Percentiles rank a stretch among this genome's conserved stretches.
Evolutionary conservation across 2,888 invertebrate species (phyloP).

Genomic region (Mimas tiliae): DNA sequence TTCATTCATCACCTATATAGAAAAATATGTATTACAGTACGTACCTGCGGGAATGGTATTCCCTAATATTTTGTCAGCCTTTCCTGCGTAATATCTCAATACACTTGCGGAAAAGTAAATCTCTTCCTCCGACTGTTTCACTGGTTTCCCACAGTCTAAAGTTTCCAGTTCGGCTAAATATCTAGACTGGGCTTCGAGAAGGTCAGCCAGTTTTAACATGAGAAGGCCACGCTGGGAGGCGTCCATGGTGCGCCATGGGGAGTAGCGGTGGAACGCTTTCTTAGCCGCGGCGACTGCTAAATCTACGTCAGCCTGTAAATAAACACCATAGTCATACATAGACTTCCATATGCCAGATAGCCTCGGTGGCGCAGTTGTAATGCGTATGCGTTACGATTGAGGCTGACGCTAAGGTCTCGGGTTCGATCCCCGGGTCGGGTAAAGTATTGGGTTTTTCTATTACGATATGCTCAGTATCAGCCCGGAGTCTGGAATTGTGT

Average conservation of each 20-base stretch:
- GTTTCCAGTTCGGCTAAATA: slow-evolving; percentile 95
- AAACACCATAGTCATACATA: not conserved
- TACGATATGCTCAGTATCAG: too few species aligned
- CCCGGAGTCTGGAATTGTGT: too few species aligned
- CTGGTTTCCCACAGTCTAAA: slow-evolving; percentile 97
- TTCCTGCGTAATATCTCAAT: slow-evolving; percentile 95
- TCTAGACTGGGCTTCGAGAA: slow-evolving; percentile 89
- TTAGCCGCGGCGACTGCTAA: slow-evolving; percentile 92
- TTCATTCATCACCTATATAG: too few species aligned
- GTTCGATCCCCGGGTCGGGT: too few species aligned
- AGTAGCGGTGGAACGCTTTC: slow-evolving; percentile 89
- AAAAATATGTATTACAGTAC: not conserved
- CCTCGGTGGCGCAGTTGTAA: too few species aligned
- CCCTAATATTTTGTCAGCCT: slow-evolving; percentile 94
- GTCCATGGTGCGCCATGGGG: slow-evolving; percentile 92
- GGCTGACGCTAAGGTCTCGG: too few species aligned
- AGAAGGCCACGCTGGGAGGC: slow-evolving; percentile 91
- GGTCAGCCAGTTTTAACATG: slow-evolving; percentile 89
- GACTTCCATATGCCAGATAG: too few species aligned
- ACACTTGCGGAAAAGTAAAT: slow-evolving; percentile 86
- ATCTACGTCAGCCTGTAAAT: slow-evolving; percentile 89
- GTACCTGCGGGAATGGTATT: slow-evolving; percentile 88
- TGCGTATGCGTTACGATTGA: too few species aligned
- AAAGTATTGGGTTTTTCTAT: too few species aligned
- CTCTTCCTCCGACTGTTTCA: slow-evolving; percentile 88